Percentiles rank a stretch among this genome's conserved stretches.
phyloP scores from a whole-genome alignment of 1,140 invertebrate species.

The Holcopasites calliopsidis region DNA sequence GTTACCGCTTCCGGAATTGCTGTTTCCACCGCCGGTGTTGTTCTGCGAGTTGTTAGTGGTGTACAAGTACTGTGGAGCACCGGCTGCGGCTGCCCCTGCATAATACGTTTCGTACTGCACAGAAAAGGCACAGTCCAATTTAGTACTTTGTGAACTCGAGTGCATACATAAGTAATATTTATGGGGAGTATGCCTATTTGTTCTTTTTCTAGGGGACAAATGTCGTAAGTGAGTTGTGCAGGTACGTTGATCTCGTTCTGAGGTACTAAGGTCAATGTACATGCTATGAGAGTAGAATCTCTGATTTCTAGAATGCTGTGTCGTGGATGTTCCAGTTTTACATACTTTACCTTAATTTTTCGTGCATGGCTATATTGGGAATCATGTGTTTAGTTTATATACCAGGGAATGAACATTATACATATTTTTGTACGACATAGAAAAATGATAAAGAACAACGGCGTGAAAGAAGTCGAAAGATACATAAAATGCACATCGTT shows the following conservation, averaged over 20 bases:
- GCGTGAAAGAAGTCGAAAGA: conserved; percentile 21
- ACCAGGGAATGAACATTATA: background rate
- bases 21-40: conserved; percentile 65
- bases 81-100: conserved; percentile 71
- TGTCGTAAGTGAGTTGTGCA: background rate
- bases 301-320: background rate
- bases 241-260: background rate
- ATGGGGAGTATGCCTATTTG: too few species aligned
- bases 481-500: conserved; percentile 17
- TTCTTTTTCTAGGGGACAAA: too few species aligned
- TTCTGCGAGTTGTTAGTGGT: conserved; percentile 68
- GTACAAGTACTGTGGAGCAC: conserved; percentile 71
- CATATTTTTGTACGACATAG: background rate
- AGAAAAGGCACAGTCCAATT: conserved; percentile 19
- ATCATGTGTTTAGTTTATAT: background rate
- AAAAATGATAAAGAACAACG: background rate
- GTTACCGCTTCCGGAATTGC: conserved; percentile 59
- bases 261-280: conserved; percentile 16
- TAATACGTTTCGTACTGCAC: conserved; percentile 77
- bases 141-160: background rate
- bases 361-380: background rate
- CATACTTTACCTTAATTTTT: conserved; percentile 17
- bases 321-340: background rate
- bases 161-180: background rate
- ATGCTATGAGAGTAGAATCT: conserved; percentile 1